phyloP scores from a whole-genome alignment of 2,113 vertebrate species.

The Mobula hypostoma region DNA sequence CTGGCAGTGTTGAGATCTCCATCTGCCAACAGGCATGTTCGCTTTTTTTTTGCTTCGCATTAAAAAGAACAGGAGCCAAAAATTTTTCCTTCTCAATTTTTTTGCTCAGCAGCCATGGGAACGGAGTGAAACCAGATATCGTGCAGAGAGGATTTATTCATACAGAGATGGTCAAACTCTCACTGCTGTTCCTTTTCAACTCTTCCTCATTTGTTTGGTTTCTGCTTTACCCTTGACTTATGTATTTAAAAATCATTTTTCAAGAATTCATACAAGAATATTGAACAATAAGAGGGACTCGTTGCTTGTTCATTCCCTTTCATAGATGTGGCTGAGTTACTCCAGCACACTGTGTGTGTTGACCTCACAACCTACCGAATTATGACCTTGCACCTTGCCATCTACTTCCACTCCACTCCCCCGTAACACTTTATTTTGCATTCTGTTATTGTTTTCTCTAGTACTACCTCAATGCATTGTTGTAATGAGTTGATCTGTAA shows the following conservation, averaged over 20 bases:
- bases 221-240: neutral
- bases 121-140: slow-evolving; percentile 19
- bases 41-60: slow-evolving; percentile 9
- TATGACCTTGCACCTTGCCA: too few species aligned
- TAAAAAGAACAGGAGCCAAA: slow-evolving; percentile 33
- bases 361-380: too few species aligned
- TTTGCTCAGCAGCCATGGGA: slow-evolving; percentile 24
- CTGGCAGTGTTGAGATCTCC: slow-evolving; percentile 49
- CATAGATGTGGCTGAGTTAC: too few species aligned
- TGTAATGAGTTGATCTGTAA: too few species aligned
- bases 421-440: too few species aligned
- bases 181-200: neutral
- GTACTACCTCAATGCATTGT: too few species aligned
- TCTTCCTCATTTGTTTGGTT: neutral
- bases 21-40: slow-evolving; percentile 53
- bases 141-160: slow-evolving; percentile 5
- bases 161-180: slow-evolving; percentile 5
- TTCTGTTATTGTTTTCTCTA: too few species aligned
- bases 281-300: neutral
- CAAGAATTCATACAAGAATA: neutral
- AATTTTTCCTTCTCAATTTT: slow-evolving; percentile 12
- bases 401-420: too few species aligned
- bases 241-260: neutral
- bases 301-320: too few species aligned
- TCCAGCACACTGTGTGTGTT: too few species aligned